Evolutionary conservation across 2,888 invertebrate genomes (phyloP).

Genomic region (Meiosimyza platycephala): DNA sequence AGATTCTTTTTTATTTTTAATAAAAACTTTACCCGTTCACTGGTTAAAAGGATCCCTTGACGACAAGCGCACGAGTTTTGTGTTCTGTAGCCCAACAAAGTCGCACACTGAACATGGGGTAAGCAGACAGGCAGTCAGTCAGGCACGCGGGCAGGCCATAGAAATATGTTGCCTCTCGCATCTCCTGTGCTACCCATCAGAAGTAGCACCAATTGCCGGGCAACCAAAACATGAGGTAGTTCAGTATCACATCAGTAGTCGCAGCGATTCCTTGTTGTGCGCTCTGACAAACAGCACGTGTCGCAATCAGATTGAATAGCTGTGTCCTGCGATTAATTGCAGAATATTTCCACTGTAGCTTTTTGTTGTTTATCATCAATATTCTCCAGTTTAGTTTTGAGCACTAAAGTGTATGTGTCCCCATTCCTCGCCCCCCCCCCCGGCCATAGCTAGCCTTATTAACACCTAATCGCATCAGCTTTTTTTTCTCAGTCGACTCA

Average conservation of each 20-base stretch:
- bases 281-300: slow-evolving; percentile 4
- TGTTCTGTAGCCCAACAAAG: neutral
- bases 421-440: too few relatives aligned
- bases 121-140: neutral
- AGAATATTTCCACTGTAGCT: too few relatives aligned
- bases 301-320: slow-evolving; percentile 26
- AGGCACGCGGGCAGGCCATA: neutral
- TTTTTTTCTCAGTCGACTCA: too few relatives aligned
- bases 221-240: neutral
- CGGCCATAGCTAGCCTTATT: too few relatives aligned
- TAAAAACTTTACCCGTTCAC: slow-evolving; percentile 15
- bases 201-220: slow-evolving; percentile 15
- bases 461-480: too few relatives aligned
- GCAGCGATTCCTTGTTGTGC: slow-evolving; percentile 15
- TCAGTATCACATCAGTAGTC: slow-evolving; percentile 7
- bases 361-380: too few relatives aligned
- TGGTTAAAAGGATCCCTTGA: slow-evolving; percentile 28
- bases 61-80: slow-evolving; percentile 33
- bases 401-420: too few relatives aligned
- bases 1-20: slow-evolving; percentile 12
- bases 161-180: neutral
- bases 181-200: slow-evolving; percentile 1
- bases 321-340: slow-evolving; percentile 23
- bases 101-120: too few relatives aligned
- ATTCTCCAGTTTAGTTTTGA: too few relatives aligned